Conservation (phyloP, 1,140 invertebrate genomes). For the Daktulosphaira vitifoliae region DNA sequence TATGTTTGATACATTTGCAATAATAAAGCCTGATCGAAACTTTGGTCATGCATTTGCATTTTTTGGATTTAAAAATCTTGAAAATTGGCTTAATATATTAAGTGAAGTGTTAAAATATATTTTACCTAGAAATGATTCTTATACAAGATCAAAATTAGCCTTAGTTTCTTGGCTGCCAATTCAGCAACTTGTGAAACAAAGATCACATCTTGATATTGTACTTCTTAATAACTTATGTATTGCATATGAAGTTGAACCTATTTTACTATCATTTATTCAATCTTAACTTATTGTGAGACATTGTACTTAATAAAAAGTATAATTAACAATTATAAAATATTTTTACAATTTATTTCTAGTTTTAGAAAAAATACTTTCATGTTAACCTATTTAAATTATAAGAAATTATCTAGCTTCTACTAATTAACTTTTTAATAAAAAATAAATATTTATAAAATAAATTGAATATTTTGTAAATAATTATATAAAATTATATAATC, state of each 20-base stretch:
- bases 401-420: no score
- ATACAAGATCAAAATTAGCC: no score
- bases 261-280: background rate
- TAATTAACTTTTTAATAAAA: no score
- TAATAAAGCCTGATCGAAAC: background rate
- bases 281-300: no score
- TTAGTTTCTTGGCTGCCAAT: constrained; percentile 13
- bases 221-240: background rate
- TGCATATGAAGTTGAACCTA: background rate
- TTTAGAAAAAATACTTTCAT: no score
- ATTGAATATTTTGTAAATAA: no score
- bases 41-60: background rate
- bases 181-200: background rate
- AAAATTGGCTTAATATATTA: background rate
- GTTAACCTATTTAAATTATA: no score
- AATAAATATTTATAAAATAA: no score
- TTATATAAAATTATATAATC: no score
- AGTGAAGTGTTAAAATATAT: background rate
- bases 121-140: background rate
- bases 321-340: no score
- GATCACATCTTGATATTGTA: background rate
- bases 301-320: no score
- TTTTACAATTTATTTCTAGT: no score
- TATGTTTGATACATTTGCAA: background rate
- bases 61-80: background rate